Percentiles rank a stretch among this genome's conserved stretches.
Evolutionary conservation across 2,113 vertebrate species (phyloP).

Genomic region (Peromyscus polionotus): DNA sequence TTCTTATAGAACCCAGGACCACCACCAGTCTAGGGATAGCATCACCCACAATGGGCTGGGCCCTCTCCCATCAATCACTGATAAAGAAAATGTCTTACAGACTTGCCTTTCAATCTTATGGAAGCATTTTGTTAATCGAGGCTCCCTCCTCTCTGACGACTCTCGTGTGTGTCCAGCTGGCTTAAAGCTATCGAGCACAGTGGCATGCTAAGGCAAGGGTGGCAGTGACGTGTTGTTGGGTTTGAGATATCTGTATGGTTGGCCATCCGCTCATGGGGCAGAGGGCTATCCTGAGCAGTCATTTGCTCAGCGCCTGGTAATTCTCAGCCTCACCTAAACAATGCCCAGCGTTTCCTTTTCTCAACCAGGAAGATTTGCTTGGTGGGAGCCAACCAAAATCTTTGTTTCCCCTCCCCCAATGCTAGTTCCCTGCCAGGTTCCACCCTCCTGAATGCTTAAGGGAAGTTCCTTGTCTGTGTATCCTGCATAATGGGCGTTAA

Average conservation of each 20-base stretch:
- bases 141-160: not conserved
- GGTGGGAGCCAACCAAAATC: conserved; percentile 44
- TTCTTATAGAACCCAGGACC: too few species aligned
- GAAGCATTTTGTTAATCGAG: not conserved
- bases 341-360: not conserved
- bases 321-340: not conserved
- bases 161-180: not conserved
- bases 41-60: not conserved
- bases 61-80: not conserved
- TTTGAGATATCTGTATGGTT: not conserved
- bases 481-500: too few species aligned
- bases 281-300: not conserved
- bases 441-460: too few species aligned
- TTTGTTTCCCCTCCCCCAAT: not conserved
- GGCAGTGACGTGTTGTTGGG: not conserved
- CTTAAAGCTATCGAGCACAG: too few species aligned
- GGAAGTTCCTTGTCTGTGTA: too few species aligned
- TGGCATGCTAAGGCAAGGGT: not conserved
- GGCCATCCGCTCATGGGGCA: not conserved
- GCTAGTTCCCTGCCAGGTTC: too few species aligned
- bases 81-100: not conserved
- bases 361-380: conserved; percentile 5
- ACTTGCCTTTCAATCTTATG: not conserved
- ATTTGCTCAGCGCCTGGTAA: not conserved
- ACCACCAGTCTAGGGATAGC: too few species aligned